A percentile compares a stretch with the other conserved stretches of the same genome.
phyloP scores from a whole-genome alignment of 2,888 invertebrate species.

The Clusia tigrina region DNA sequence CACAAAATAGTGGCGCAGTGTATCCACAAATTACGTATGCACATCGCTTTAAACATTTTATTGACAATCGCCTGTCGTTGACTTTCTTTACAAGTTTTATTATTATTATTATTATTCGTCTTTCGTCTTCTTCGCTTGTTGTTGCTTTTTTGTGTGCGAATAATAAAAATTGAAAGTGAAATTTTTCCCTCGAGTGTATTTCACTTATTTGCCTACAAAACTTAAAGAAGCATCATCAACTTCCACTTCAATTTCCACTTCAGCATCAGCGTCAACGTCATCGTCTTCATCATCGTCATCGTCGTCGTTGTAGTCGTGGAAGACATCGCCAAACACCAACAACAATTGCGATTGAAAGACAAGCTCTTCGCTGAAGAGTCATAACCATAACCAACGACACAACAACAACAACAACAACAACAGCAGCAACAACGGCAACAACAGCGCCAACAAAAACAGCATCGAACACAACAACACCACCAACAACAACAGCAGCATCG shows the following conservation, averaged over 20 bases:
- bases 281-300: neutral
- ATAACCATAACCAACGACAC: neutral
- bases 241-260: no score
- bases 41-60: neutral
- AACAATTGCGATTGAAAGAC: neutral
- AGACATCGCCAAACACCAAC: neutral
- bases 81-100: neutral
- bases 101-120: no score
- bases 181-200: neutral
- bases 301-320: neutral
- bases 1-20: neutral
- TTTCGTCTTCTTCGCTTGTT: no score
- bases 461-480: neutral
- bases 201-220: constrained; percentile 4
- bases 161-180: neutral
- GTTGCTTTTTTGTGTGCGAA: neutral
- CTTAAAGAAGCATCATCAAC: no score
- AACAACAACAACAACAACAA: constrained; percentile 2
- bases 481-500: neutral
- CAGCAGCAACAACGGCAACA: neutral
- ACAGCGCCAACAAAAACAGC: neutral
- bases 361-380: neutral
- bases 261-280: neutral
- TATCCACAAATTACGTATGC: neutral
- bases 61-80: neutral